Conservation (phyloP, 2,888 invertebrate genomes). For the Diarsia rubi region DNA sequence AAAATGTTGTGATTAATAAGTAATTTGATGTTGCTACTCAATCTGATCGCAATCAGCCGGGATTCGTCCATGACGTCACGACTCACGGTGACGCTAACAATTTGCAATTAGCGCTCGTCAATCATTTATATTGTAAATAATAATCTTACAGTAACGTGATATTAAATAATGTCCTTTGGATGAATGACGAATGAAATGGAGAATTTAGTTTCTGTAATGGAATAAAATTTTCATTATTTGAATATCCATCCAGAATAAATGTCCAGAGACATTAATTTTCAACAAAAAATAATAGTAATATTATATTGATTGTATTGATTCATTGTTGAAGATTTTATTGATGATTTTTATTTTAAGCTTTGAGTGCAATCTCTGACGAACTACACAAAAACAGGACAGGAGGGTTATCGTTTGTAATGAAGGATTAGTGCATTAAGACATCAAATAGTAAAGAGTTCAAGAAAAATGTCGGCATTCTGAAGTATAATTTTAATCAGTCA, state of each 20-base stretch:
- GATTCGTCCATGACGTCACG: conserved; percentile 50
- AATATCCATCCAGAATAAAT: too few species aligned
- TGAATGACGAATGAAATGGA: background rate
- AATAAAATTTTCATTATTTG: too few species aligned
- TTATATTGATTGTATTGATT: too few species aligned
- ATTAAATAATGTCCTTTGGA: conserved; percentile 35
- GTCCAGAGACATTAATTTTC: too few species aligned
- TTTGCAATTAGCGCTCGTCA: conserved; percentile 67
- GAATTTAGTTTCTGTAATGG: background rate
- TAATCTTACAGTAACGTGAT: conserved; percentile 51
- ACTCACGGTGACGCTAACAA: conserved; percentile 60
- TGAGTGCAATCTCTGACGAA: background rate
- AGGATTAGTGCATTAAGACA: background rate
- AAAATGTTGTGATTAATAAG: conserved; percentile 52
- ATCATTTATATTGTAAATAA: conserved; percentile 65
- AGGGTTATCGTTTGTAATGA: background rate
- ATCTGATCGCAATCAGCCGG: conserved; percentile 54
- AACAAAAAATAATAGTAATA: too few species aligned
- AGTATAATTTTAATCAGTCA: too few species aligned
- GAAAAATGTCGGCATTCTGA: background rate
- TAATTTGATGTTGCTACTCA: conserved; percentile 47
- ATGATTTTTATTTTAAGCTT: background rate
- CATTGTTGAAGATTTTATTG: too few species aligned
- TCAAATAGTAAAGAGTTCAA: background rate
- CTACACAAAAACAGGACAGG: background rate